Base-by-base conservation (phyloP, 2,797 vertebrate genomes). In the Knipowitschia caucasica region DNA sequence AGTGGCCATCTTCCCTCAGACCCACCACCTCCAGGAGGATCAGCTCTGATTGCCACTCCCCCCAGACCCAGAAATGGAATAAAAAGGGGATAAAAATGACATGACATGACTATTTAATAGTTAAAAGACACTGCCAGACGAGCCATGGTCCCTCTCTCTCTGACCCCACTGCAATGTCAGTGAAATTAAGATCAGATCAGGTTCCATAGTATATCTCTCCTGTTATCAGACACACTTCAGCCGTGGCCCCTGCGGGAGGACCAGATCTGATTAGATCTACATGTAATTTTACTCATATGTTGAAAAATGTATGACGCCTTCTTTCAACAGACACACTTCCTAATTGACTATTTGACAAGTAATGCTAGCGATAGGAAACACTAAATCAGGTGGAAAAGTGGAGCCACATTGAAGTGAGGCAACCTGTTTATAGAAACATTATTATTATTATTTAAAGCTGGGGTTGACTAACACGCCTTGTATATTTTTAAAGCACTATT, bases 171-270 rank as follows among this genome's bases (percentile, higher is more conserved):
- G 12, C 36, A 34, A 5, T 36, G 29, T 21, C 55, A 43, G 39
- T 38, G 67, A 51, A 46, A 49, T 50, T 21, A 49, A n/a, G 35
- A 56, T 52, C 24, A 39, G 45, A 71, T 50, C 33, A 53, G 40
- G 3, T 52, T 67, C 73, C 54, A 59, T 30, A 43, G 71, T 65
- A 67, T 69, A 57, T 35, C 50, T 65, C 50, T 63, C 17, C 54
- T 54, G 35, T 53, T 56, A 58, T 74, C 63, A 59, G 46, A 59
- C 50, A 18, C 64, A 64, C 73, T 45, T 68, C 59, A 71, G 62
- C 43, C 56, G 36, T 50, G 21, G 38, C 43, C 49, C 61, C 51
- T 21, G 23, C 26, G 35, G 10, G 47, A 46, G 31, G 25, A 21
- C 12, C 40, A 24, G 47, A 62, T 31, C 25, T 17, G n/a, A 62